phyloP scores from a whole-genome alignment of 2,113 vertebrate genomes.

The Xiphophorus hellerii region DNA sequence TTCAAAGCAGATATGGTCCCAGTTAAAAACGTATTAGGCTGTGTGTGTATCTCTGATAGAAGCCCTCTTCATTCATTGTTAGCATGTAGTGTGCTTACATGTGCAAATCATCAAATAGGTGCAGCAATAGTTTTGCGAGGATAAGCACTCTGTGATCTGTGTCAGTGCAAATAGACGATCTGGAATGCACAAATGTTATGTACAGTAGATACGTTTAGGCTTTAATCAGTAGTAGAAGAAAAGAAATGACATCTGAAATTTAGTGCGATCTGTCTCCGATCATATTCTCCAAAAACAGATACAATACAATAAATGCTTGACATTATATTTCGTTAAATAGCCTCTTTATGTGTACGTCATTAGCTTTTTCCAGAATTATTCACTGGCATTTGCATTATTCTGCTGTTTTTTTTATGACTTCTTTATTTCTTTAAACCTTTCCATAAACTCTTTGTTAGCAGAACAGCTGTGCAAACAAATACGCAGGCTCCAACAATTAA shows the following conservation, averaged over 20 bases:
- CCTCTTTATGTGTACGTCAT: conserved; percentile 29
- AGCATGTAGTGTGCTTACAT: conserved; percentile 43
- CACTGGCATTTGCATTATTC: conserved; percentile 39
- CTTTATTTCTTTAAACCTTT: conserved; percentile 24
- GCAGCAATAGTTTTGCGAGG: conserved; percentile 21
- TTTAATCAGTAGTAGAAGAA: conserved; percentile 48
- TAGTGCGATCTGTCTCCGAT: conserved; percentile 33
- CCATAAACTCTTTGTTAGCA: conserved; percentile 44
- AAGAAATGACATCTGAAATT: conserved; percentile 64
- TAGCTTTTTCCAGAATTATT: conserved; percentile 39
- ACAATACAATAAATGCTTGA: conserved; percentile 45
- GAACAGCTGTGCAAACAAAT: conserved; percentile 49
- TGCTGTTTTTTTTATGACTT: background rate
- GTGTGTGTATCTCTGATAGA: conserved; percentile 43
- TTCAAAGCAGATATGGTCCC: conserved; percentile 57
- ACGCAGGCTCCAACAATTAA: conserved; percentile 46
- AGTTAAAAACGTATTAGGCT: conserved; percentile 43
- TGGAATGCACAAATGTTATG: conserved; percentile 49
- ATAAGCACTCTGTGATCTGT: conserved; percentile 53
- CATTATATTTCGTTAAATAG: conserved; percentile 24
- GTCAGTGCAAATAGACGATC: conserved; percentile 32
- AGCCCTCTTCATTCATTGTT: conserved; percentile 56
- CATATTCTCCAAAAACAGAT: conserved; percentile 39
- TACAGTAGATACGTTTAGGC: conserved; percentile 57
- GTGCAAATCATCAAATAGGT: conserved; percentile 51